phyloP scores from a whole-genome alignment of 1,140 invertebrate genomes.

The Atta colombica region DNA sequence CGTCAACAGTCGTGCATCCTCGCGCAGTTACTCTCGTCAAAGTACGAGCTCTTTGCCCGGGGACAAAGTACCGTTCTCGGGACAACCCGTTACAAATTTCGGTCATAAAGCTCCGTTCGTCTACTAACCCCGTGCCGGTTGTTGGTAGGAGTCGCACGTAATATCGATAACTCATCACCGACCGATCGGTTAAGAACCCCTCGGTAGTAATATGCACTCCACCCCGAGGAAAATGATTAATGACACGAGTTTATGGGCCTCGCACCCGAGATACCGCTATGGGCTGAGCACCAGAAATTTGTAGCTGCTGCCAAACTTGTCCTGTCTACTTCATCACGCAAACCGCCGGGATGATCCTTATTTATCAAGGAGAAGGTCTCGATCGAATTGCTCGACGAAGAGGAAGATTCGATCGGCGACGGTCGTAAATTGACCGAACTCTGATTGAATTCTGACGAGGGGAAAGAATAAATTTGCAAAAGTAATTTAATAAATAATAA shows the following conservation, averaged over 20 bases:
- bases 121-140: conserved; percentile 41
- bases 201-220: conserved; percentile 53
- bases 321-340: conserved; percentile 50
- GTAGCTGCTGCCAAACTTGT: conserved; percentile 60
- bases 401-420: conserved; percentile 19
- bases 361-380: conserved; percentile 42
- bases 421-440: background rate
- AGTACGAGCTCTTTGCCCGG: background rate
- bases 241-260: conserved; percentile 59
- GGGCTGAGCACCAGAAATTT: conserved; percentile 38
- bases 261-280: conserved; percentile 48
- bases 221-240: conserved; percentile 53
- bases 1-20: conserved; percentile 42
- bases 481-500: conserved; percentile 6
- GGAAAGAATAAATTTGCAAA: background rate
- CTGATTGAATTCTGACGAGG: conserved; percentile 25
- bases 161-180: conserved; percentile 63
- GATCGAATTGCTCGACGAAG: background rate
- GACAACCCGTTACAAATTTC: conserved; percentile 53
- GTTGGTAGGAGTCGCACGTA: conserved; percentile 59
- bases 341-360: conserved; percentile 38
- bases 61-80: conserved; percentile 17
- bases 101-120: conserved; percentile 50
- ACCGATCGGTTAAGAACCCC: conserved; percentile 54
- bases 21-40: conserved; percentile 3